phyloP scores from a whole-genome alignment of 2,888 invertebrate genomes.

The Stomorhina lunata region DNA sequence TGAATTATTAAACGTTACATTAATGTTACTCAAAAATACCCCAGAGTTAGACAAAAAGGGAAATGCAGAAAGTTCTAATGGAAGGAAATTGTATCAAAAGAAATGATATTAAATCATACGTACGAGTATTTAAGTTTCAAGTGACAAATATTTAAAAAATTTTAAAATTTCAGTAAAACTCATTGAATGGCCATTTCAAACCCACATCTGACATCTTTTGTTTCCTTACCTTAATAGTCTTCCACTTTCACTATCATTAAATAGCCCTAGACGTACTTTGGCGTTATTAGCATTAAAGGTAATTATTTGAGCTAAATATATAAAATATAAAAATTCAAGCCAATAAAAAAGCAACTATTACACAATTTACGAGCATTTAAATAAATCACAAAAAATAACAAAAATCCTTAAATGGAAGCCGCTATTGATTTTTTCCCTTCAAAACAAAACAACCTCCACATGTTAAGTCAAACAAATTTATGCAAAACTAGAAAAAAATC shows the following conservation, averaged over 20 bases:
- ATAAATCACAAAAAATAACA: neutral
- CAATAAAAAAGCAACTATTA: neutral
- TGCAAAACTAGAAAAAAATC: neutral
- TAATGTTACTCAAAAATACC: constrained; percentile 3
- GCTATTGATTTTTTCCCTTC: constrained; percentile 11
- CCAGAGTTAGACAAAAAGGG: neutral
- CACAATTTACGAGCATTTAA: neutral
- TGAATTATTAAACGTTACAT: constrained; percentile 49
- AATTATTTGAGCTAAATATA: constrained; percentile 19
- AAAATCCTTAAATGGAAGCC: neutral
- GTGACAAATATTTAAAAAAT: neutral
- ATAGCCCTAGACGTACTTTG: neutral
- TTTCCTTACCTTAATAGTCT: no score
- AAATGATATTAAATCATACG: no score
- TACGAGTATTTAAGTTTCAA: no score
- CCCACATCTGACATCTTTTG: no score
- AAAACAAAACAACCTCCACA: neutral
- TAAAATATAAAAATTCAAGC: neutral
- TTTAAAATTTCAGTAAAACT: no score
- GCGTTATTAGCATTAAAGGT: constrained; percentile 38
- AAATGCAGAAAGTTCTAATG: neutral
- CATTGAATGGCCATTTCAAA: no score
- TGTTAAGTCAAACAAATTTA: neutral
- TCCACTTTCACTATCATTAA: neutral
- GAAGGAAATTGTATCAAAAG: no score